Evolutionary conservation across 2,888 invertebrate species (phyloP), one percentile per base, ranked within the genome.

Genomic region (Elmis aenea): DNA sequence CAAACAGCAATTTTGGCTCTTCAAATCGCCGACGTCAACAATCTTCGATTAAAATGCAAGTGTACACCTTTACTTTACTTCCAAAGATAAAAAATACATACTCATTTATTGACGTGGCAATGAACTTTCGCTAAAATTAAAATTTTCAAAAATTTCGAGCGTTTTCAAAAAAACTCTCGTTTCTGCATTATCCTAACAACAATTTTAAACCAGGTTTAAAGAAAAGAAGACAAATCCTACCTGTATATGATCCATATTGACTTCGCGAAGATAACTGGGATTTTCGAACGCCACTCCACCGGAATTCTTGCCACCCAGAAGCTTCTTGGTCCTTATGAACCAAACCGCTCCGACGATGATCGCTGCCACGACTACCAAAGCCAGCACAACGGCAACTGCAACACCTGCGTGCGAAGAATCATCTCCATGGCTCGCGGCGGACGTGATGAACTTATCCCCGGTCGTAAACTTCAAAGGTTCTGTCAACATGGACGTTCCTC

Each of bases 281-380:
- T 88, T 88, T 67, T 87, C 87, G 63, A 88, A 88, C 9, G 87
- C 86, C 36, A 87, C 85, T 24, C 83, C 82, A 43, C 83, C 84
- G 55, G 80, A 79, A 42, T 79, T 76, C 57, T 83, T 83, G 26
- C 76, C 67, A 44, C 78, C 75, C 40, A 81, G 67, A 60, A 79
- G 73, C 63, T 75, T 76, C 50, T 74, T 77, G 46, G 76, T 75
- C 40, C 79, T 70, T 44, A 82, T 72, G 51, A 80, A 79, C 59
- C 80, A 74, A 24, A 77, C 73, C 2, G 76, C 77, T 1, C 74
- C 79, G 1, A 77, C 69, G 15, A 81, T 67, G 29, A 81, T 71
- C 3, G 76, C 78, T 1, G 77, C 78, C 1, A 81, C 69, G 0
- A 79, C 67, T 12, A 77, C 57, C 42, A 80, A 69, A 2, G 82